Conservation (phyloP, 2,113 vertebrate genomes). For the Chlorodrepanis virens region DNA sequence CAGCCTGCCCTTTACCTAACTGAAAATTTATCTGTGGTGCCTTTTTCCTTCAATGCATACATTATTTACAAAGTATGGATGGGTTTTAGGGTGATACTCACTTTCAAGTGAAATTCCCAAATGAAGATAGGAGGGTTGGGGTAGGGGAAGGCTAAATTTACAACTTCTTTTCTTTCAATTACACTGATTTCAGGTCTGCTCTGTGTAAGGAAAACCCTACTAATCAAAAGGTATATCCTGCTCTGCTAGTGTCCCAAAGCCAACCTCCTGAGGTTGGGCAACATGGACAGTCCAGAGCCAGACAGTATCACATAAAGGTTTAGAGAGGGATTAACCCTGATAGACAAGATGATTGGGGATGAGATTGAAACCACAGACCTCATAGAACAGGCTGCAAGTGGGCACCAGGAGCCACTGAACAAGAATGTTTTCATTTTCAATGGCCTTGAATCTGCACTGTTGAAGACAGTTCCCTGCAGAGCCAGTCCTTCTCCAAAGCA, state of each 20-base stretch:
- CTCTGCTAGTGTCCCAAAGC: not conserved
- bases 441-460: not conserved
- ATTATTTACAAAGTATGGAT: not conserved
- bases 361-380: not conserved
- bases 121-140: not conserved
- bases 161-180: not conserved
- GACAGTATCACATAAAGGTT: not conserved
- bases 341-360: not conserved
- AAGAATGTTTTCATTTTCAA: not conserved
- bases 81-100: not conserved
- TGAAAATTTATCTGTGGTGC: too few species aligned
- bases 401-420: not conserved
- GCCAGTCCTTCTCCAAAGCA: not conserved
- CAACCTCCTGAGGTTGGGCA: accelerated
- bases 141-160: not conserved
- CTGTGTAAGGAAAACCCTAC: not conserved
- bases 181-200: not conserved
- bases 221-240: not conserved
- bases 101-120: not conserved
- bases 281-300: not conserved
- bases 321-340: not conserved
- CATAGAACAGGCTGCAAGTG: accelerated
- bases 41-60: not conserved
- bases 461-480: not conserved
- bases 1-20: not conserved